Evolutionary conservation across 23 tunicate genomes (phyloP).

Genomic region (Trididemnum clinides): DNA sequence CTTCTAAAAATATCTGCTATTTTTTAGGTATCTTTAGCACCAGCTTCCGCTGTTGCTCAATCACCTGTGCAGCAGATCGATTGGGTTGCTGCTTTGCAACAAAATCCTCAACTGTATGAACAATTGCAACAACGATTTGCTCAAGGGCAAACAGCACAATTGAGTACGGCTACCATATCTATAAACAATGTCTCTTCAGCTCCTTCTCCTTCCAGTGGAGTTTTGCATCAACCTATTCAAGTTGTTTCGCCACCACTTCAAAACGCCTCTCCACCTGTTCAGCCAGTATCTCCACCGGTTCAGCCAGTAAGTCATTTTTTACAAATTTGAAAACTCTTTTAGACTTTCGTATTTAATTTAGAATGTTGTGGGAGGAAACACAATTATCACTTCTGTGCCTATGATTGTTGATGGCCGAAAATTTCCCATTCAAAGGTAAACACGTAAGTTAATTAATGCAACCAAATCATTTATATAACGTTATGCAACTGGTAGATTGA

Average conservation of each 20-base stretch:
- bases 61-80: background rate
- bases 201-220: conserved; percentile 29
- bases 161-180: background rate
- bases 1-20: too few species aligned
- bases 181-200: conserved; percentile 16
- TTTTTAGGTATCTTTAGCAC: background rate
- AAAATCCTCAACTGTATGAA: conserved; percentile 49
- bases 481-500: conserved; percentile 25
- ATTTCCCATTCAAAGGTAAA: conserved; percentile 52
- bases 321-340: background rate
- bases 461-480: background rate
- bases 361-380: conserved; percentile 17
- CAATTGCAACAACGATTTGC: conserved; percentile 45
- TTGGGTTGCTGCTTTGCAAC: conserved; percentile 39
- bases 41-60: background rate
- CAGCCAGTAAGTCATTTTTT: background rate
- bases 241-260: conserved; percentile 23
- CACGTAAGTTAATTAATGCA: too few species aligned
- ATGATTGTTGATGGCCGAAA: conserved; percentile 37
- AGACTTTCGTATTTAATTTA: background rate
- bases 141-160: background rate
- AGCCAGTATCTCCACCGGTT: background rate
- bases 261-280: background rate
- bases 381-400: conserved; percentile 40
- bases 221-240: background rate